Evolutionary conservation across 2,888 invertebrate genomes (phyloP).

Genomic region (Antheraea yamamai): DNA sequence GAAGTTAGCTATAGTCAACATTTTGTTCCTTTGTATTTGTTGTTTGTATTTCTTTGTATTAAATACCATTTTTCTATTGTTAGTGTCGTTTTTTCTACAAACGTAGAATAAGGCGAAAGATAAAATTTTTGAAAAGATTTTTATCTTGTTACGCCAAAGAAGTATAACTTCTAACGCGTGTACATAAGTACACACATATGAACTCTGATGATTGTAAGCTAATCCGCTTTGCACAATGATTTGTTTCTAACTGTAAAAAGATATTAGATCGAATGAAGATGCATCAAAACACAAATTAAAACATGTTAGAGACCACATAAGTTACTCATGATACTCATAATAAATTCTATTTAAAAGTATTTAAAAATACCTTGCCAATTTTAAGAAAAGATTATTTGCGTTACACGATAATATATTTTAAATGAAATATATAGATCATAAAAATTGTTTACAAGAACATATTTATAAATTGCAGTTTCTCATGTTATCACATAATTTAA

Average conservation of each 20-base stretch:
- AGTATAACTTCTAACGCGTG: no score
- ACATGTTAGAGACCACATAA: background rate
- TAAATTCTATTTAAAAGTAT: background rate
- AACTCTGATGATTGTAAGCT: background rate
- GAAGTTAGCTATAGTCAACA: no score
- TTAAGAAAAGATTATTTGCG: background rate
- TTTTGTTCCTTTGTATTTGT: no score
- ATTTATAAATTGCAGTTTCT: background rate
- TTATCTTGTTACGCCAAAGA: no score
- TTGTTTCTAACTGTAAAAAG: background rate
- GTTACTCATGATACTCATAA: background rate
- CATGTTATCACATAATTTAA: constrained; percentile 42
- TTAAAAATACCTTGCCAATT: background rate
- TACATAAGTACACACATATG: no score
- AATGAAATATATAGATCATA: background rate
- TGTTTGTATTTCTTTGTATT: no score
- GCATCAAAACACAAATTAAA: background rate
- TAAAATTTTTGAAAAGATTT: no score
- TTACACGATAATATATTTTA: background rate
- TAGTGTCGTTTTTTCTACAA: no score
- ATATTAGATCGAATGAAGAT: background rate
- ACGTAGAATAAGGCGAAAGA: no score
- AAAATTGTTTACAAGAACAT: background rate
- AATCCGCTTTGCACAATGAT: background rate
- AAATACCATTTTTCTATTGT: no score